A percentile compares a stretch with the other conserved stretches of the same genome.
These are phyloP conservation scores for fruit fly (Drosophila melanogaster) DNA, from an alignment of 1,140 invertebrate species.

Conservation along the genomic window DNA sequence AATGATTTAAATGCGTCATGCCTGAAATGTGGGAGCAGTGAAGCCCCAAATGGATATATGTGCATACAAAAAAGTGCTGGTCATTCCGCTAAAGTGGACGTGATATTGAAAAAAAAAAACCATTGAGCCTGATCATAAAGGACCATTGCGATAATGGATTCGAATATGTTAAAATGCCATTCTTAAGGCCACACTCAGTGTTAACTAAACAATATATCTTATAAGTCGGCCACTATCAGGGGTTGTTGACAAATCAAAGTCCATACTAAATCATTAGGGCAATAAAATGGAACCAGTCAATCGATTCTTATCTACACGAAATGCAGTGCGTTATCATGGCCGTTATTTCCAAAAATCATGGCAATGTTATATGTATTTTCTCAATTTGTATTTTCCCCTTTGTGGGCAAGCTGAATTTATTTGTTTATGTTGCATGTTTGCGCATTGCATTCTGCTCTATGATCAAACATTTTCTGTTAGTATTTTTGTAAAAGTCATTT, in stretches of 20 bases:
- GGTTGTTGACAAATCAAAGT: constrained; percentile 30
- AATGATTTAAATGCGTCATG: constrained; percentile 23
- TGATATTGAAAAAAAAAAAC: background rate
- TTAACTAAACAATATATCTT: background rate
- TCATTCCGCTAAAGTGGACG: constrained; percentile 7
- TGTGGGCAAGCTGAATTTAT: background rate
- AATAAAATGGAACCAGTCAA: constrained; percentile 9
- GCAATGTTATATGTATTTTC: too few relatives aligned
- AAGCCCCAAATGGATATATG: background rate
- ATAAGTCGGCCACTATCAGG: constrained; percentile 8
- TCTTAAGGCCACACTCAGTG: background rate
- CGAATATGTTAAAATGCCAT: background rate
- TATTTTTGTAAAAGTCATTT: too few relatives aligned
- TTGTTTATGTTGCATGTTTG: too few relatives aligned
- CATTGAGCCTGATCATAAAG: background rate
- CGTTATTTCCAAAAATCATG: background rate
- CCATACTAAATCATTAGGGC: constrained; percentile 32
- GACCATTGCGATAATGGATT: background rate
- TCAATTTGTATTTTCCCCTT: too few relatives aligned
- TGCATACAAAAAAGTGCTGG: background rate
- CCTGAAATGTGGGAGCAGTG: background rate
- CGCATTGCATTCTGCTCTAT: too few relatives aligned
- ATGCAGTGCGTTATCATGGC: constrained; percentile 1
- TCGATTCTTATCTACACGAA: constrained; percentile 32
- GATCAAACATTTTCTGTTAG: too few relatives aligned